phyloP scores from a whole-genome alignment of 2,888 invertebrate species.

The Diaperis boleti region DNA sequence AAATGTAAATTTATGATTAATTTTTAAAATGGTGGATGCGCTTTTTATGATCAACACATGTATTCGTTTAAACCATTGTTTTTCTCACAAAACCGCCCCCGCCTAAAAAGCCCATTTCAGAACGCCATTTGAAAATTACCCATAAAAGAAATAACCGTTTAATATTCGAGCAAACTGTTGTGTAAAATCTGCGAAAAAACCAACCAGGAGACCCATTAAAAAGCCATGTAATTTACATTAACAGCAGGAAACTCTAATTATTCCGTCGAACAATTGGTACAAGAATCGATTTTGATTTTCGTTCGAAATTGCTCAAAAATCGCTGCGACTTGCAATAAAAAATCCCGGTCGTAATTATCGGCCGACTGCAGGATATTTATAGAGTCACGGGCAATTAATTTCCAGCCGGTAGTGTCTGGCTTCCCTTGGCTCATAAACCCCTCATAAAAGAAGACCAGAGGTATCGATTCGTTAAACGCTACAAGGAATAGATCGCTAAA shows the following conservation, averaged over 20 bases:
- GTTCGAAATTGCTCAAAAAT: not conserved
- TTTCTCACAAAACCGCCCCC: not conserved
- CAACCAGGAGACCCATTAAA: slow-evolving; percentile 16
- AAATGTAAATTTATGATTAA: no score
- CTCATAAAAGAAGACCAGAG: slow-evolving; percentile 22
- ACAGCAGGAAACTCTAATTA: slow-evolving; percentile 10
- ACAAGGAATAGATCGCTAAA: not conserved
- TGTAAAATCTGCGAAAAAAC: slow-evolving; percentile 7
- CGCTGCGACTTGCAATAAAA: not conserved
- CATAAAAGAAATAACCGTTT: slow-evolving; percentile 8
- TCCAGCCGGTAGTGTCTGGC: slow-evolving; percentile 19
- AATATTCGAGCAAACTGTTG: slow-evolving; percentile 9
- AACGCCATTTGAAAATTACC: slow-evolving; percentile 1
- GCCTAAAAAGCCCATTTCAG: slow-evolving; percentile 6
- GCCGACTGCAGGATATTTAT: slow-evolving; percentile 18
- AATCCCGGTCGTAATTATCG: slow-evolving; percentile 13
- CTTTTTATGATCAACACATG: no score
- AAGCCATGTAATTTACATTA: slow-evolving; percentile 5
- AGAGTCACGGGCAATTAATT: slow-evolving; percentile 32
- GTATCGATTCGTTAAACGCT: slow-evolving; percentile 19
- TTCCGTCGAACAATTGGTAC: not conserved
- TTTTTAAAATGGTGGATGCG: no score
- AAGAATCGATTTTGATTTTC: not conserved
- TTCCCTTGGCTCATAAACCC: slow-evolving; percentile 26
- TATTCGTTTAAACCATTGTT: no score